These are phyloP conservation scores for Dryobota labecula DNA, from an alignment of 2,888 invertebrate species.

Conservation along the genomic window DNA sequence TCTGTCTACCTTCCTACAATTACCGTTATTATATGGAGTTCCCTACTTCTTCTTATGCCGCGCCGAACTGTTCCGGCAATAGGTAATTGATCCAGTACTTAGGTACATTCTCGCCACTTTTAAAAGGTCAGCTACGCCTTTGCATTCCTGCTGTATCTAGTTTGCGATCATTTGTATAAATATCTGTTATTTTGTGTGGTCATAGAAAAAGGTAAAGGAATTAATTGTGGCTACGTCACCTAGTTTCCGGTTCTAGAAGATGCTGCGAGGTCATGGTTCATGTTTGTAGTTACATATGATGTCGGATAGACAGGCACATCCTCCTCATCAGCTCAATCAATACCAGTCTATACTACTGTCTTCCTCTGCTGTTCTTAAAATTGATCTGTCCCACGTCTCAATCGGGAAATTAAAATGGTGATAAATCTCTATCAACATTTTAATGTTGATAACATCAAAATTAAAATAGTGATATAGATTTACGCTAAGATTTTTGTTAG, in stretches of 20 bases:
- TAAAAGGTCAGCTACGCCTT: slow-evolving; percentile 58
- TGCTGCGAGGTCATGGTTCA: background rate
- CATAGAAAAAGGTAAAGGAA: slow-evolving; percentile 16
- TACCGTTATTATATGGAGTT: slow-evolving; percentile 41
- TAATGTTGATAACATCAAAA: background rate
- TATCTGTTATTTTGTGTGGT: slow-evolving; percentile 32
- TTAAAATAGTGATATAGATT: background rate
- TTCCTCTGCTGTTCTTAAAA: background rate
- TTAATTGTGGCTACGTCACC: background rate
- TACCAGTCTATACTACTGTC: background rate
- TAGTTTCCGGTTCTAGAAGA: background rate
- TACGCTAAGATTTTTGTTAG: too few species aligned
- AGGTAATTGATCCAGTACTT: slow-evolving; percentile 46
- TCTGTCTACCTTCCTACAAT: slow-evolving; percentile 29
- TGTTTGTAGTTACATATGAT: background rate
- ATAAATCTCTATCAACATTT: too few species aligned
- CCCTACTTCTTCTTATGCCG: slow-evolving; percentile 24
- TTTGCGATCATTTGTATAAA: slow-evolving; percentile 41
- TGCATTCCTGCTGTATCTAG: slow-evolving; percentile 46
- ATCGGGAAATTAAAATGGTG: background rate
- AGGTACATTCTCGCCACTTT: slow-evolving; percentile 41
- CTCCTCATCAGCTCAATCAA: too few species aligned
- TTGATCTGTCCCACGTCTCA: background rate
- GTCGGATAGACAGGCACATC: background rate
- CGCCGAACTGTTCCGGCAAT: slow-evolving; percentile 27